Percentiles rank a stretch among this genome's conserved stretches.
phyloP scores from a whole-genome alignment of 2,113 vertebrate genomes.

The Clupea harengus region DNA sequence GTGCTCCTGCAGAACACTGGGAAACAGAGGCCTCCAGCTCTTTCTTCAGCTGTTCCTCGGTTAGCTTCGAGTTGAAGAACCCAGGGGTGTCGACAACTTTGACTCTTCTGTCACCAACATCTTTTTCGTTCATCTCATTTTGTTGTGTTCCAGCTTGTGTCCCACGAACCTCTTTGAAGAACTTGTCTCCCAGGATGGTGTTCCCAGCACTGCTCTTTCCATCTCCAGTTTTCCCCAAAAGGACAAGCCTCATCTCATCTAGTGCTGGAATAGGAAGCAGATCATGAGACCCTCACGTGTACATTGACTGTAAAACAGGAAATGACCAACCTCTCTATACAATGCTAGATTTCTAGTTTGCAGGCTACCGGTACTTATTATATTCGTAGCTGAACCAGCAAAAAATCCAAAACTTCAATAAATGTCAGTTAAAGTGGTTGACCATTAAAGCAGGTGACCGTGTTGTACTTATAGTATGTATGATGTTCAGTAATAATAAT shows the following conservation, averaged over 20 bases:
- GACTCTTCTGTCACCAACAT: conserved; percentile 33
- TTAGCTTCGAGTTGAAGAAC: conserved; percentile 33
- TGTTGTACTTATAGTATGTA: no score
- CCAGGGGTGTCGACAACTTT: conserved; percentile 61
- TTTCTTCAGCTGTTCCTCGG: conserved; percentile 33
- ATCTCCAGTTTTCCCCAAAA: conserved; percentile 57
- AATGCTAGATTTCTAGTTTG: background rate
- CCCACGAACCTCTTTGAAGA: background rate
- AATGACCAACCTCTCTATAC: background rate
- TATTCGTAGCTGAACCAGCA: background rate
- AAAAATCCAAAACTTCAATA: background rate
- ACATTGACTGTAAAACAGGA: background rate
- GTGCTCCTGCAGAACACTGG: background rate
- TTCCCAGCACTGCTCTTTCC: conserved; percentile 55
- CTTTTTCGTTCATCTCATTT: background rate
- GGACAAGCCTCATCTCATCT: conserved; percentile 32
- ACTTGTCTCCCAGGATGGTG: conserved; percentile 43
- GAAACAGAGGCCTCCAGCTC: conserved; percentile 47
- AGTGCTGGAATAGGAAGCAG: background rate
- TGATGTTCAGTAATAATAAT: no score
- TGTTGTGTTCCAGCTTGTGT: background rate
- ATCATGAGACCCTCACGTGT: background rate
- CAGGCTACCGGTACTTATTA: background rate
- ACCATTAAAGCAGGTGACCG: no score
- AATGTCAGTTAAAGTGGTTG: no score